These are phyloP conservation scores for Hirtodrosophila cameraria DNA, from an alignment of 2,888 invertebrate species.

Conservation along the genomic window DNA sequence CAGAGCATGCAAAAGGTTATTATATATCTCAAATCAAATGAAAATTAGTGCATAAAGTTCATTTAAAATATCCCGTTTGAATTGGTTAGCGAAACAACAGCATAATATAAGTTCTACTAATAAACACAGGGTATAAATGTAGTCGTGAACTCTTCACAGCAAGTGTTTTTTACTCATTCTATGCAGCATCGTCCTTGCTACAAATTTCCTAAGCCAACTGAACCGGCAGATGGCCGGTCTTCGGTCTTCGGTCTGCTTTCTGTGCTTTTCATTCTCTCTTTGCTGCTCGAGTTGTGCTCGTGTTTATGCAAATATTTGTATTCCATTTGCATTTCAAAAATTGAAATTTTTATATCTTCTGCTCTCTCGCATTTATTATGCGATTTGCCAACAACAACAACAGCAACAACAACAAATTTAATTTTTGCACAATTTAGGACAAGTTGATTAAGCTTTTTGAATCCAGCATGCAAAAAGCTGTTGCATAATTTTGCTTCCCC, in stretches of 20 bases:
- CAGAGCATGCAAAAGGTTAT: no score
- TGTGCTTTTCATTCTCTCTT: constrained; percentile 42
- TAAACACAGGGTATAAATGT: constrained; percentile 10
- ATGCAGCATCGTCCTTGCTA: neutral
- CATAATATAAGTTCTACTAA: no score
- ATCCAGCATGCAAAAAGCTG: constrained; percentile 59
- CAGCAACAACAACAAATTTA: no score
- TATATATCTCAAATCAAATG: no score
- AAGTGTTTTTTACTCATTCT: neutral
- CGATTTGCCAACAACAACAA: constrained; percentile 57
- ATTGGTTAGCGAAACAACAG: no score
- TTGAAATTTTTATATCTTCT: constrained; percentile 71
- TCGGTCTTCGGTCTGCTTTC: constrained; percentile 39
- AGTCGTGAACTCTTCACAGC: neutral
- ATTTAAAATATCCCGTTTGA: no score
- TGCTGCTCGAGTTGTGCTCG: constrained; percentile 45
- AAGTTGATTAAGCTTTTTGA: constrained; percentile 75
- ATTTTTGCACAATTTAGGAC: constrained; percentile 67
- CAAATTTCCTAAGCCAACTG: constrained; percentile 16
- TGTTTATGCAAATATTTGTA: constrained; percentile 79
- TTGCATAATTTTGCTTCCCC: constrained; percentile 49
- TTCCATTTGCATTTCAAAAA: constrained; percentile 79
- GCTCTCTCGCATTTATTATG: constrained; percentile 62
- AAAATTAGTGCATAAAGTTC: no score
- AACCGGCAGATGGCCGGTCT: constrained; percentile 48